Base-by-base conservation (phyloP, 2,113 vertebrate species). In the Colaptes auratus region DNA sequence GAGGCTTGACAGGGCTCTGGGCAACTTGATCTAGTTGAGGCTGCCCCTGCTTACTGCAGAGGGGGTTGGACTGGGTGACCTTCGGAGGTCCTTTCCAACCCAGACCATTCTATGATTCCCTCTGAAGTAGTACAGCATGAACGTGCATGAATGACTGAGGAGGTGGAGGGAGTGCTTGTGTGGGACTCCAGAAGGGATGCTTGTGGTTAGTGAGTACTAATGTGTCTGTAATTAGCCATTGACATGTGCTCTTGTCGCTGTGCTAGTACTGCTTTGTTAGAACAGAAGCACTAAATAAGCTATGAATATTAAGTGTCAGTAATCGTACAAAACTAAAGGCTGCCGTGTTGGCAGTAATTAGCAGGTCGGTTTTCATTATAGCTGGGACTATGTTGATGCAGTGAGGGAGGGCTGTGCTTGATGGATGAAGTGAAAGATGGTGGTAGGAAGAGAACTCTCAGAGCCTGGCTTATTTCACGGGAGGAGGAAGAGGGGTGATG, bases 231-330 rank as follows among this genome's bases (percentile, higher is more conserved):
- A 92, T 93, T 93, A 96, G 92, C 63, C 75, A 60, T 4, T 64
- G 92, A 95, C 82, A 56, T 65, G 64, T 85, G 86, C 71, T 92
- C 81, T 92, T 95, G 78, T 96, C 0, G 1, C 76, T 73, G 33
- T 81, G 92, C 56, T 93, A 82, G 89, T 85, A 85, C 74, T 66
- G 50, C 83, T 87, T 70, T 92, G 59, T 88, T 95, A 86, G 89
- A 95, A 92, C 73, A 96, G 95, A 24, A 79, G 76, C 84, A 88
- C 69, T 93, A 97, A 96, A 82, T 89, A 95, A 94, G 71, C 88
- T 93, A 82, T 94, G 95, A 96, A 65, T 95, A 89, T 93, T 92
- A 96, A 93, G 77, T 73, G 55, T 87, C 67, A 86, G 90, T 92
- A 83, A 86, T 65, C 76, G 53, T 91, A 89, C 82, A 84, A 84